Conservation (phyloP, 1,140 invertebrate species). For the Arion vulgaris region DNA sequence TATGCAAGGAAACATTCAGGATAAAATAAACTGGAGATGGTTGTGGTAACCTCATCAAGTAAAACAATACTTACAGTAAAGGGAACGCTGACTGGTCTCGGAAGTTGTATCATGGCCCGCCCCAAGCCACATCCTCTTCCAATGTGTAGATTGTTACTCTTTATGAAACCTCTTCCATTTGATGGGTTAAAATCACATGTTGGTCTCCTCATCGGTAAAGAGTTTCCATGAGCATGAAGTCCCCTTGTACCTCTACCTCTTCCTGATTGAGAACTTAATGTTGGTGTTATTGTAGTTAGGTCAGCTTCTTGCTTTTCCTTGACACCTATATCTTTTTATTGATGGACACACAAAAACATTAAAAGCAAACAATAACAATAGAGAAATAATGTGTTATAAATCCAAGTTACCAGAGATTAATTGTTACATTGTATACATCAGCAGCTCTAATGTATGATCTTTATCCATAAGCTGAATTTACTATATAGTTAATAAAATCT, state of each 20-base stretch:
- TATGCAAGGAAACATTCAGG: too few species aligned
- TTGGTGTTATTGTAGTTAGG: not conserved
- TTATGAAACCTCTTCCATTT: not conserved
- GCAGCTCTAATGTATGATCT: too few species aligned
- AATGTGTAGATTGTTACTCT: not conserved
- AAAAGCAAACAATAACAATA: too few species aligned
- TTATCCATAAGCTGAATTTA: too few species aligned
- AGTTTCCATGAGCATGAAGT: not conserved
- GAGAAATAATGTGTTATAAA: too few species aligned
- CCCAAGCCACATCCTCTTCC: constrained; percentile 1
- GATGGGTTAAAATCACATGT: not conserved
- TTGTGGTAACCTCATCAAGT: too few species aligned
- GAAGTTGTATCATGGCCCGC: not conserved
- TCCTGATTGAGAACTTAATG: not conserved
- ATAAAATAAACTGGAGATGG: too few species aligned
- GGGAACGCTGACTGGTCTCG: constrained; percentile 20
- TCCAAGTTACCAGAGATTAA: too few species aligned
- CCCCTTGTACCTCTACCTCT: not conserved
- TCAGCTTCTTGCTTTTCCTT: not conserved
- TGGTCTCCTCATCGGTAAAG: not conserved
- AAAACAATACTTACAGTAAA: constrained; percentile 13
- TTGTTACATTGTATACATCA: too few species aligned
- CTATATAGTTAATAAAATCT: too few species aligned
- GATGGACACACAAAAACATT: not conserved
- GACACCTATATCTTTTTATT: not conserved